Evolutionary conservation across 2,888 invertebrate species (phyloP).

Genomic region (Timema podura): DNA sequence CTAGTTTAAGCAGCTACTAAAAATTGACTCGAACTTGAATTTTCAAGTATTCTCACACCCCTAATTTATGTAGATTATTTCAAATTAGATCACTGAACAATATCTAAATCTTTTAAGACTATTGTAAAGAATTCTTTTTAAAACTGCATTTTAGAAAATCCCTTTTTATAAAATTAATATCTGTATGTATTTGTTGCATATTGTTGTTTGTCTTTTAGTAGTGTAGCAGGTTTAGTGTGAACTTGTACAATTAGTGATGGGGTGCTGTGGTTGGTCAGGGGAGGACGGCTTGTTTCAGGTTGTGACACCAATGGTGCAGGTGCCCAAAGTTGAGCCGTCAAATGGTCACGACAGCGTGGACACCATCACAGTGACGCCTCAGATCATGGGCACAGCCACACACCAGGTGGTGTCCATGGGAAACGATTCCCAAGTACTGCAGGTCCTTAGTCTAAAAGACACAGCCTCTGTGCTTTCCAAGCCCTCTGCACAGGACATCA

Average conservation of each 20-base stretch:
- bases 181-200: too few species aligned
- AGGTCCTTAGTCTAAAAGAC: constrained; percentile 82
- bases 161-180: too few species aligned
- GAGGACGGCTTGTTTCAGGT: constrained; percentile 46
- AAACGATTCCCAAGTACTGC: constrained; percentile 70
- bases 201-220: too few species aligned
- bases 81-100: too few species aligned
- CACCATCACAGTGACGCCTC: constrained; percentile 67
- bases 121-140: too few species aligned
- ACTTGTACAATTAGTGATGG: background rate
- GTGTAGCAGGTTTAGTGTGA: too few species aligned
- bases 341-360: constrained; percentile 69
- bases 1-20: too few species aligned
- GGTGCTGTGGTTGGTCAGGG: background rate
- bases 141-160: too few species aligned
- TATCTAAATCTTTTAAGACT: too few species aligned
- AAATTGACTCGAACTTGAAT: too few species aligned
- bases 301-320: constrained; percentile 74
- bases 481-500: constrained; percentile 20
- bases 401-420: constrained; percentile 77
- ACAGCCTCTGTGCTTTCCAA: constrained; percentile 20
- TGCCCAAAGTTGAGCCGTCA: constrained; percentile 72
- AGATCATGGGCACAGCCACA: constrained; percentile 46
- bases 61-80: too few species aligned
- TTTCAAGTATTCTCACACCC: too few species aligned